These are phyloP conservation scores for Sardinella longiceps DNA, from an alignment of 2,797 vertebrate species.

Conservation along the genomic window DNA sequence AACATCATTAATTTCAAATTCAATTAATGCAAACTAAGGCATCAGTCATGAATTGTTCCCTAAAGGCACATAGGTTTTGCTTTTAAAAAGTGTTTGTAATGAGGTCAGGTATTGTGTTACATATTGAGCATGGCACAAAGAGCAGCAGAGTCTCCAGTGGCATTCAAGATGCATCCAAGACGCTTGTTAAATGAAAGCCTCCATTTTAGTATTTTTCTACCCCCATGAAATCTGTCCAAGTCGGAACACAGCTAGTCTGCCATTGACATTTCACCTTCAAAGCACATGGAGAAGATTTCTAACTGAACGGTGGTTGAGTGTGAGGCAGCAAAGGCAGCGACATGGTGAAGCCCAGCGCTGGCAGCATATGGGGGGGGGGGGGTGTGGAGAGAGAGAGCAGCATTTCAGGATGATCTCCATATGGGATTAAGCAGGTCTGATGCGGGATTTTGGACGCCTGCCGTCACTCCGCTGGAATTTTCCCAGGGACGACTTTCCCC, in stretches of 20 bases:
- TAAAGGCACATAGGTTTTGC: not conserved
- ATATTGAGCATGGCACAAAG: not conserved
- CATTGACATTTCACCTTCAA: conserved; percentile 5
- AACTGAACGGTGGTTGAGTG: not conserved
- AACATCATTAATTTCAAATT: not conserved
- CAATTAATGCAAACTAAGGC: not conserved
- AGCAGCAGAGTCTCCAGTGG: not conserved
- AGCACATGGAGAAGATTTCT: not conserved
- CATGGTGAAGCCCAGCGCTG: not conserved
- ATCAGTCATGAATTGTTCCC: not conserved
- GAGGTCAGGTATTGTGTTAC: not conserved
- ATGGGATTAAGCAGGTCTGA: conserved; percentile 44
- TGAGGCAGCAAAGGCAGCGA: not conserved
- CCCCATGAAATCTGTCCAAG: not conserved
- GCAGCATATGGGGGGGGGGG: conserved; percentile 4
- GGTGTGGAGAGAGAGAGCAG: too few species aligned
- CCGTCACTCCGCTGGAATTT: conserved; percentile 51
- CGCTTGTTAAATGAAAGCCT: not conserved
- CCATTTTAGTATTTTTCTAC: not conserved
- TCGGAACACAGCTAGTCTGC: not conserved
- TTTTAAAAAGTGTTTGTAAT: too few species aligned
- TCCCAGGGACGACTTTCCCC: conserved; percentile 49
- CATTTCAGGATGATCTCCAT: conserved; percentile 42
- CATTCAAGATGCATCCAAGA: not conserved
- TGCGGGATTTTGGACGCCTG: conserved; percentile 52